A percentile compares a stretch with the other conserved stretches of the same genome.
phyloP scores from a whole-genome alignment of 2,888 invertebrate genomes.

The Drosophila peninsularis region DNA sequence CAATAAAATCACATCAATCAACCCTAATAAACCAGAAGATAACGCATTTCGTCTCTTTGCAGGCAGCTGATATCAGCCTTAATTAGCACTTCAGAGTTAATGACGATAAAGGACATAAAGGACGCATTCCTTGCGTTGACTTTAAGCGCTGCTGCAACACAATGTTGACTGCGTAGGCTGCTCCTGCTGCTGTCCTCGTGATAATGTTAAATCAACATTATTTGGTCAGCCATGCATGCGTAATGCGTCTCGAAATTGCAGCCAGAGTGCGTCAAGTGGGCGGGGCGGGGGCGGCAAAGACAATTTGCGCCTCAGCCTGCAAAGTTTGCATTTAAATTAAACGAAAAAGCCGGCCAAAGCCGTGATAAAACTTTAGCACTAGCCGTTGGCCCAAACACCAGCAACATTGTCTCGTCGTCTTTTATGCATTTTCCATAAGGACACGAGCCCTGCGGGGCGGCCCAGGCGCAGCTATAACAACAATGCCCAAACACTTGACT shows the following conservation, averaged over 20 bases:
- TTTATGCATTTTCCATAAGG: constrained; percentile 78
- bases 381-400: constrained; percentile 21
- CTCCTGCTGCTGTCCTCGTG: constrained; percentile 46
- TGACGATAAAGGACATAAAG: constrained; percentile 1
- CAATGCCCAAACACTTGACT: constrained; percentile 74
- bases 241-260: constrained; percentile 79
- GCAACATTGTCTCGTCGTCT: constrained; percentile 62
- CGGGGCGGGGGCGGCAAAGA: constrained; percentile 43
- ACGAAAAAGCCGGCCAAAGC: constrained; percentile 33
- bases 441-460: constrained; percentile 20
- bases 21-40: neutral
- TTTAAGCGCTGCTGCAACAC: constrained; percentile 38
- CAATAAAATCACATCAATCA: too few relatives aligned
- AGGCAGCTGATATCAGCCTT: neutral
- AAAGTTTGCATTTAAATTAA: constrained; percentile 79
- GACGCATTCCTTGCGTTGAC: neutral
- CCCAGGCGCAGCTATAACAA: constrained; percentile 35
- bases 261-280: constrained; percentile 15
- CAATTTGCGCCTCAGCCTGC: constrained; percentile 63
- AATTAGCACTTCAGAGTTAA: constrained; percentile 3
- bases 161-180: constrained; percentile 49
- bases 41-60: neutral
- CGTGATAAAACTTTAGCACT: constrained; percentile 75
- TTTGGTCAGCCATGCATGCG: constrained; percentile 83
- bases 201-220: constrained; percentile 84